phyloP scores from a whole-genome alignment of 2,888 invertebrate species.

The Leptinotarsa tumamoca region DNA sequence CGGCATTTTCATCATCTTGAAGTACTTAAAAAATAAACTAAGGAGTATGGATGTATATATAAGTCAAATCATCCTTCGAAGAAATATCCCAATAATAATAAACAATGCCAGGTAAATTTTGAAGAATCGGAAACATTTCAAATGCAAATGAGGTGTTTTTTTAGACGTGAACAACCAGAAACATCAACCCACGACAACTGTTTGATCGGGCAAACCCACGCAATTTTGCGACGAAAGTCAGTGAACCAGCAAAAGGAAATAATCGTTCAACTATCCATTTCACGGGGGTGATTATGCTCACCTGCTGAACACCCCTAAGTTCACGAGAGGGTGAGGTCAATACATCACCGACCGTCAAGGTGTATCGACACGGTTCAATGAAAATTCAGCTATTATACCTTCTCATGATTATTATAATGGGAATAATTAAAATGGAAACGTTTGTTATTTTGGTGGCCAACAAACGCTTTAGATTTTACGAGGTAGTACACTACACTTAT shows the following conservation, averaged over 20 bases:
- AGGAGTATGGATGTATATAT: too few species aligned
- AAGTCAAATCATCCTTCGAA: too few species aligned
- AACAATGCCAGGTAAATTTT: too few species aligned
- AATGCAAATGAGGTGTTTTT: neutral
- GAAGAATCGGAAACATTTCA: neutral
- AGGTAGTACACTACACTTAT: neutral
- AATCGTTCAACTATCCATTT: slow-evolving; percentile 27
- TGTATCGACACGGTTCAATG: slow-evolving; percentile 48
- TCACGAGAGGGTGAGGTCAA: slow-evolving; percentile 19
- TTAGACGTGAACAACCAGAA: neutral
- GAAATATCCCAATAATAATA: too few species aligned
- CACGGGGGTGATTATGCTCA: slow-evolving; percentile 28
- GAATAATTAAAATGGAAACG: slow-evolving; percentile 38
- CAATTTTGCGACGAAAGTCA: slow-evolving; percentile 25
- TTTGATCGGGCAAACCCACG: neutral
- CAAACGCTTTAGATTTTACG: slow-evolving; percentile 6
- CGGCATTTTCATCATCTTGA: too few species aligned
- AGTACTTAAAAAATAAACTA: too few species aligned
- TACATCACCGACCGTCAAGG: slow-evolving; percentile 42
- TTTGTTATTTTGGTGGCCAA: slow-evolving; percentile 26
- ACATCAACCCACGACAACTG: neutral
- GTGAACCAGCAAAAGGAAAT: slow-evolving; percentile 34
- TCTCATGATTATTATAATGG: slow-evolving; percentile 39
- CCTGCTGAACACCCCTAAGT: slow-evolving; percentile 27
- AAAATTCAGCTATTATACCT: slow-evolving; percentile 42